Evolutionary conservation across 2,113 vertebrate genomes (phyloP).

Genomic region (Picathartes gymnocephalus): DNA sequence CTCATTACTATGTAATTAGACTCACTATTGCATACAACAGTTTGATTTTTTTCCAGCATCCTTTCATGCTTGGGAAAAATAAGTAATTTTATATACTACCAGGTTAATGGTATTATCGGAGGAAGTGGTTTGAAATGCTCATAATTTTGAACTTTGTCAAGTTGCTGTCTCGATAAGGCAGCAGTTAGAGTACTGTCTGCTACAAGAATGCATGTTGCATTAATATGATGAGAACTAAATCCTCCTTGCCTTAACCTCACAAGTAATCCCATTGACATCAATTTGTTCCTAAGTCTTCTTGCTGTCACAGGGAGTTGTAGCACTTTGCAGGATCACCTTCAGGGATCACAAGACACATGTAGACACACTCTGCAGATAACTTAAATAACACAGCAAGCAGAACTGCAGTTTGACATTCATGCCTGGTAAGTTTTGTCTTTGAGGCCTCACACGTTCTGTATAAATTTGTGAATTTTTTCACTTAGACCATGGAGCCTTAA

Average conservation of each 20-base stretch:
- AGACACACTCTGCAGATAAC: background rate
- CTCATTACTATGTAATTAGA: background rate
- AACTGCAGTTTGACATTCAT: background rate
- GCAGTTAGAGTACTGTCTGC: background rate
- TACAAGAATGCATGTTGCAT: background rate
- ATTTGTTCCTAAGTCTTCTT: constrained; percentile 1
- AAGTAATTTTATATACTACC: background rate
- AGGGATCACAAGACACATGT: background rate
- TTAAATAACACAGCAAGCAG: background rate
- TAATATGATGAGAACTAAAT: constrained; percentile 7
- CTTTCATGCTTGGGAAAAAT: background rate
- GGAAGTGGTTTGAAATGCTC: background rate
- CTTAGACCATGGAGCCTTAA: background rate
- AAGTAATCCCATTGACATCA: constrained; percentile 31
- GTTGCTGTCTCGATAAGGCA: background rate
- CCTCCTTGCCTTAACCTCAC: constrained; percentile 1
- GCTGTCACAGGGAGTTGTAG: background rate
- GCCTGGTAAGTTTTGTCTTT: background rate
- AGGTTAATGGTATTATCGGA: background rate
- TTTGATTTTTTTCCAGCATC: background rate
- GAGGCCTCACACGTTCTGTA: background rate
- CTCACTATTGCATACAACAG: background rate
- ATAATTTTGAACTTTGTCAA: background rate
- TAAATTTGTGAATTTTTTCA: background rate
- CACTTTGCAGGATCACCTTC: constrained; percentile 21